Conservation (phyloP, 35 echinoderm and acorn worm genomes). For the Holothuria glaberrima region DNA sequence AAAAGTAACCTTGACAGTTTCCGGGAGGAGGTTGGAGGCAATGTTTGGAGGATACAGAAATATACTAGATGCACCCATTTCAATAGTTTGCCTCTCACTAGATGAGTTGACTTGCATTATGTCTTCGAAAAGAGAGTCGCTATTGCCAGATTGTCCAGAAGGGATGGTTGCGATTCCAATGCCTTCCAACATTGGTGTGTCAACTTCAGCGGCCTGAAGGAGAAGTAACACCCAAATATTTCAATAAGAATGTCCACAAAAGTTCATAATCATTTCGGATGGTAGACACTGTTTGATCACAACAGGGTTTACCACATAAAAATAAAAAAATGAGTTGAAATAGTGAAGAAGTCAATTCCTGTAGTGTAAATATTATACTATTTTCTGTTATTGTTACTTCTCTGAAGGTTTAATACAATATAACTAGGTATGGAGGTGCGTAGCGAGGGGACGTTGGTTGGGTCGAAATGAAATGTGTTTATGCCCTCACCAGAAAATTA, state of each 20-base stretch:
- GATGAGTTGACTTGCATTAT: constrained; percentile 22
- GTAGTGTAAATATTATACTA: background rate
- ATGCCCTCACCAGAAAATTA: too few species aligned
- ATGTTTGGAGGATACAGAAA: background rate
- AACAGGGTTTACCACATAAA: background rate
- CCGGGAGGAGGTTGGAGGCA: background rate
- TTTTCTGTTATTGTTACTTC: too few species aligned
- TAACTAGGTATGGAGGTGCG: too few species aligned
- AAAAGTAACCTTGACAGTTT: constrained; percentile 8
- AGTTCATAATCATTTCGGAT: background rate
- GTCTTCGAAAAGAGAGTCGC: background rate
- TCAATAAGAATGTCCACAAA: background rate
- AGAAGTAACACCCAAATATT: background rate
- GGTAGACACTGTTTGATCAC: background rate
- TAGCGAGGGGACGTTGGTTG: too few species aligned
- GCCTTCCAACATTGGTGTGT: background rate
- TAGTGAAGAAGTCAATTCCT: background rate
- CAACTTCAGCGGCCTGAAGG: constrained; percentile 9
- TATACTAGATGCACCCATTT: background rate
- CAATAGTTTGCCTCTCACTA: background rate
- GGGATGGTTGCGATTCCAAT: background rate
- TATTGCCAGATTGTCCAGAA: background rate
- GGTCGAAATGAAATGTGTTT: too few species aligned
- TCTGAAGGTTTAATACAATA: too few species aligned
- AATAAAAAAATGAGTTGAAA: background rate